phyloP scores from a whole-genome alignment of 1,140 invertebrate genomes.

The Panonychus citri region DNA sequence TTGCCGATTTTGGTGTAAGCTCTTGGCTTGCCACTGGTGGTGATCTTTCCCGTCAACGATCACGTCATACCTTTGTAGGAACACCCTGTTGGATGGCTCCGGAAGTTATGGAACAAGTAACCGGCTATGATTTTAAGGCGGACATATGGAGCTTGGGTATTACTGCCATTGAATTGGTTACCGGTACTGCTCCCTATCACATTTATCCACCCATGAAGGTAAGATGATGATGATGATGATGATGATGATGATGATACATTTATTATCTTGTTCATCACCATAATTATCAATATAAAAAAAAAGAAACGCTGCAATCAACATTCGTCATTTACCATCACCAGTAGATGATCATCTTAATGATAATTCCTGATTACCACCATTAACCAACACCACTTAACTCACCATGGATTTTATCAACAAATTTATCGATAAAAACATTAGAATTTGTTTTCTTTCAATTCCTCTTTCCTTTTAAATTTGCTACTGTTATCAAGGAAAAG shows the following conservation, averaged over 20 bases:
- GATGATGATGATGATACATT: neutral
- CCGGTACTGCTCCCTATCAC: constrained; percentile 93
- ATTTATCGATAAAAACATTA: too few relatives aligned
- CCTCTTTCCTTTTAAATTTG: too few relatives aligned
- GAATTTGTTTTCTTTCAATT: too few relatives aligned
- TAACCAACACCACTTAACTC: too few relatives aligned
- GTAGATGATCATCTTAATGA: too few relatives aligned
- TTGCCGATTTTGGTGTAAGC: constrained; percentile 78
- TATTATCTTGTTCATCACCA: neutral
- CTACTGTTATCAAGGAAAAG: too few relatives aligned
- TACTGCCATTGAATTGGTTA: constrained; percentile 94
- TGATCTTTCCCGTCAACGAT: constrained; percentile 77
- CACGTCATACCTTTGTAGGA: constrained; percentile 86
- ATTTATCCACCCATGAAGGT: constrained; percentile 98
- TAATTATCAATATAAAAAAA: neutral
- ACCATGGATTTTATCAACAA: too few relatives aligned
- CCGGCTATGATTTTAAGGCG: constrained; percentile 97
- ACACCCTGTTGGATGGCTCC: constrained; percentile 99
- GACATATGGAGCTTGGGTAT: constrained; percentile 99
- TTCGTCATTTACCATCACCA: too few relatives aligned
- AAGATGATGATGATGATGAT: too few relatives aligned
- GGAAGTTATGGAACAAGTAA: constrained; percentile 97
- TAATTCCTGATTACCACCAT: too few relatives aligned
- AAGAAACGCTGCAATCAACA: neutral
- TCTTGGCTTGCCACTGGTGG: constrained; percentile 75